phyloP scores from a whole-genome alignment of 2,888 invertebrate species.

The Nipponacmea schrenckii region DNA sequence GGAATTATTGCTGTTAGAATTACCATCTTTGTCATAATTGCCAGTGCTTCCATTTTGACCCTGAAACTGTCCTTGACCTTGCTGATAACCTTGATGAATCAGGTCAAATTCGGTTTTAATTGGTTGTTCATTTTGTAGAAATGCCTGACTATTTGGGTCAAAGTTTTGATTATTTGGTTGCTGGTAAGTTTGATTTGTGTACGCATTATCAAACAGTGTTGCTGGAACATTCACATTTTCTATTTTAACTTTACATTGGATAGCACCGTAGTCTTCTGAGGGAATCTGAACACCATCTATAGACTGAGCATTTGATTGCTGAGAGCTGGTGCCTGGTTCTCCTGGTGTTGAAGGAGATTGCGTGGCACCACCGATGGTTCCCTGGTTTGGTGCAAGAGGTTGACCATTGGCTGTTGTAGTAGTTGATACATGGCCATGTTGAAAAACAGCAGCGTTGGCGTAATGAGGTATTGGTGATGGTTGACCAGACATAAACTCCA shows the following conservation, averaged over 20 bases:
- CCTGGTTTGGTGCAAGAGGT: not conserved
- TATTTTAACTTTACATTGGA: not conserved
- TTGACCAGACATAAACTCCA: not conserved
- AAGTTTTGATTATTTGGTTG: not conserved
- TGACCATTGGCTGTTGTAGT: not conserved
- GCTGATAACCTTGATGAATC: not conserved
- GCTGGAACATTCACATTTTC: not conserved
- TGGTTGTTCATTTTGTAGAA: not conserved
- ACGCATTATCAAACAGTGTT: not conserved
- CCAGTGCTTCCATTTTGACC: not conserved
- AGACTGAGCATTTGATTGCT: not conserved
- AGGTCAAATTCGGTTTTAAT: not conserved
- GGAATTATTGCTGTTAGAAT: not conserved
- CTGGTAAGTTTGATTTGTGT: not conserved
- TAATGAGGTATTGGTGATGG: not conserved
- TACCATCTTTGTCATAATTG: not conserved
- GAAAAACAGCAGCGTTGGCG: not conserved
- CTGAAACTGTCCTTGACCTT: not conserved
- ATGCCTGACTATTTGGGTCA: too few species aligned
- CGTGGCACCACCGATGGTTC: too few species aligned
- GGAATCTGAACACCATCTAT: not conserved
- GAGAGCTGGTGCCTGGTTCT: not conserved
- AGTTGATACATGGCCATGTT: not conserved
- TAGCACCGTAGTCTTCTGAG: not conserved
- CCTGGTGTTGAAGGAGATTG: not conserved